Percentiles rank a stretch among this genome's conserved stretches.
phyloP scores from a whole-genome alignment of 2,113 vertebrate species.

The Naja naja region DNA sequence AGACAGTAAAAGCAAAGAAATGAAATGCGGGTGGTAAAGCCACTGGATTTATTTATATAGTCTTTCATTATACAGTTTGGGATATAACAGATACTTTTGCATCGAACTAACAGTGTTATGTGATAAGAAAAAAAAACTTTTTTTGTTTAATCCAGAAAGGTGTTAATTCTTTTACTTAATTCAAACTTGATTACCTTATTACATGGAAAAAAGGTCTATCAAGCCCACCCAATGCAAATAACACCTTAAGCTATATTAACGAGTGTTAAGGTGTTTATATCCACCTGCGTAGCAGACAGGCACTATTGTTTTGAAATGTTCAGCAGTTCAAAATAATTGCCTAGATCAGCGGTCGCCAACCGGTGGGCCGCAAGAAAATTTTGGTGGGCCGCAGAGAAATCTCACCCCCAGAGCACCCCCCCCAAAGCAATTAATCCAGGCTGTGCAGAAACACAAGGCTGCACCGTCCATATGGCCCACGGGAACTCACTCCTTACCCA shows the following conservation, averaged over 20 bases:
- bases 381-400: too few relatives aligned
- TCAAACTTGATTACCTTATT: neutral
- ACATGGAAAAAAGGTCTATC: neutral
- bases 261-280: neutral
- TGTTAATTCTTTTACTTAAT: neutral
- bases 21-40: neutral
- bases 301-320: neutral
- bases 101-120: neutral
- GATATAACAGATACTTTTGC: neutral
- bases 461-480: too few relatives aligned
- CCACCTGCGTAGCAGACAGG: neutral
- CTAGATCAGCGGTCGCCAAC: neutral
- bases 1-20: neutral
- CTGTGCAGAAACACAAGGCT: too few relatives aligned
- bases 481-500: too few relatives aligned
- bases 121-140: neutral
- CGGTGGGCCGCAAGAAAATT: too few relatives aligned
- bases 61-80: neutral
- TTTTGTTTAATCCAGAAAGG: neutral
- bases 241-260: conserved; percentile 6
- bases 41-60: neutral
- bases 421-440: too few relatives aligned
- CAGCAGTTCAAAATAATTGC: neutral
- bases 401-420: too few relatives aligned
- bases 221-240: neutral